Base-by-base conservation (phyloP, 2,797 vertebrate species). In the Salmo trutta region DNA sequence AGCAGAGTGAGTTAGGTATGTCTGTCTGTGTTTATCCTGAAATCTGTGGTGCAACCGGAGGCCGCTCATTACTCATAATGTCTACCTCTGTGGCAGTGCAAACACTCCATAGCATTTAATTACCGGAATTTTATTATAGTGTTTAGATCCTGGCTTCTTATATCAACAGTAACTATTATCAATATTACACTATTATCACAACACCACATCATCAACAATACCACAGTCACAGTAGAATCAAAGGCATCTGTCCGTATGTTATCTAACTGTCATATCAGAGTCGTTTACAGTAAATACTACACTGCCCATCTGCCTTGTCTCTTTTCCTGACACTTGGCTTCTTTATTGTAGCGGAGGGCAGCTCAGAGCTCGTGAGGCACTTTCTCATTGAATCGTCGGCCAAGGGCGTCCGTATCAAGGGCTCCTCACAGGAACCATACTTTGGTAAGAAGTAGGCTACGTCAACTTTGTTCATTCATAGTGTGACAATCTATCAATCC, bases 301-400 rank as follows among this genome's bases (percentile, higher is more conserved):
- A 29, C 65, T 65, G 21, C 19, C 4, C 29, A 17, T 33, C 16
- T 74, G 41, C 2, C 14, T 15, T 67, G 19, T 14, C 1, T 29
- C 1, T 29, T 73, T 68, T n/a, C 1, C 2, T 81, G 19, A 79
- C 59, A n/a, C 64, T 78, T 64, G 2, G 3, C 82, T 52, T 77
- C 7, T 21, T 79, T 12, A 6, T 5, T 77, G 29, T 84, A 92
- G 91, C 84, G 52, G 89, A 89, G 12, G 83, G 54, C 36, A 47
- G 56, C 12, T 84, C 84, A 67, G 94, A 96, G 68, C 66, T 90
- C 0, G 52, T 98, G 83, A 93, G 94, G 75, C 96, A 98, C 85
- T 98, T 97, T 87, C 95, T 98, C 27, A 95, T 98, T 16, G 96
- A 98, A 84, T 97, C 96, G 3, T 97, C 97, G 0, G 85, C 95